Evolutionary conservation across 2,113 vertebrate genomes (phyloP).

Genomic region (Microtus richardsoni): DNA sequence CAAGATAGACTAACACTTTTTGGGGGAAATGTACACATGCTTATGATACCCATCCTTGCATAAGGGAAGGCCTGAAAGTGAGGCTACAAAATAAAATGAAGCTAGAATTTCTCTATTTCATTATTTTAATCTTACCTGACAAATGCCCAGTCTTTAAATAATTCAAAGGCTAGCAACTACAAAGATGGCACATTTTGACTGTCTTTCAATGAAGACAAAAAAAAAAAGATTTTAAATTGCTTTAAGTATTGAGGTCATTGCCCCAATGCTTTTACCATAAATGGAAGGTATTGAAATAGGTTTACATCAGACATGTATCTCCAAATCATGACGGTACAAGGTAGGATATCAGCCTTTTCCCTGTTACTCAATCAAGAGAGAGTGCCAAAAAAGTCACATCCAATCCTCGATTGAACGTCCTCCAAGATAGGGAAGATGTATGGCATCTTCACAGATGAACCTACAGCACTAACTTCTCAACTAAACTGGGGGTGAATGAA

Average conservation of each 20-base stretch:
- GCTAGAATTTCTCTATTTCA: background rate
- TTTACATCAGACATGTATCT: background rate
- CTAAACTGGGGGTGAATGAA: background rate
- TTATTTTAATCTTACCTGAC: background rate
- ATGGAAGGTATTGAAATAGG: background rate
- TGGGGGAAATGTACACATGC: background rate
- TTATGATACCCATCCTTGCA: background rate
- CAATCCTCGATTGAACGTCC: background rate
- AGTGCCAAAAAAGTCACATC: background rate
- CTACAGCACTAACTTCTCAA: background rate
- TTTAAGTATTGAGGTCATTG: conserved; percentile 12
- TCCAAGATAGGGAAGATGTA: background rate
- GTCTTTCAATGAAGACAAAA: background rate
- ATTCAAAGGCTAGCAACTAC: conserved; percentile 36
- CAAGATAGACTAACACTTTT: background rate
- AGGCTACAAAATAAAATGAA: background rate
- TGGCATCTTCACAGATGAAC: background rate
- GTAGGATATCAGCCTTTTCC: background rate
- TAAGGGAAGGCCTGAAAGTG: background rate
- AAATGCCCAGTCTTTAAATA: background rate
- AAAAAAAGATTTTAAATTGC: conserved; percentile 39
- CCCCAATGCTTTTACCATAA: conserved; percentile 7
- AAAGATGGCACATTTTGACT: background rate
- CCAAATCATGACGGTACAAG: background rate
- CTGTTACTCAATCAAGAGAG: background rate